Evolutionary conservation across 2,888 invertebrate genomes (phyloP).

Genomic region (Petrolisthes cinctipes): DNA sequence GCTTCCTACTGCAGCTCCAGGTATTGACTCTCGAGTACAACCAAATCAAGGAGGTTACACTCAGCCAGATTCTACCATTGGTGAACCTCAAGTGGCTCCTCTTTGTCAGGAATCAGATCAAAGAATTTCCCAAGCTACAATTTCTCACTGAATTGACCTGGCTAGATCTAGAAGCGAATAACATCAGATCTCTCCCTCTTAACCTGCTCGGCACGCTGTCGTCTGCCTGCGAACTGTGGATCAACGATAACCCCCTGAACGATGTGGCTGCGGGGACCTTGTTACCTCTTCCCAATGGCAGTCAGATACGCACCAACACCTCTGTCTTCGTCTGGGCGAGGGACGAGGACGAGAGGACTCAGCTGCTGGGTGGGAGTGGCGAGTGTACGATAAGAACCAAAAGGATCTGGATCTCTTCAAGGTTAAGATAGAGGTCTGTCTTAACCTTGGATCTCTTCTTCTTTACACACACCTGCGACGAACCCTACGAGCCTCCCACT

Average conservation of each 20-base stretch:
- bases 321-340: slow-evolving; percentile 33
- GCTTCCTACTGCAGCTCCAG: slow-evolving; percentile 24
- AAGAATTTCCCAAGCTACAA: slow-evolving; percentile 7
- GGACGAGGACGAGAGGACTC: slow-evolving; percentile 26
- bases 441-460: too few relatives aligned
- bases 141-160: slow-evolving; percentile 31
- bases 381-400: slow-evolving; percentile 36
- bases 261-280: slow-evolving; percentile 18
- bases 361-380: slow-evolving; percentile 14
- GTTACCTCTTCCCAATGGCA: slow-evolving; percentile 24
- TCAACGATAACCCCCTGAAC: slow-evolving; percentile 32
- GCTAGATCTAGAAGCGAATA: slow-evolving; percentile 29
- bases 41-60: slow-evolving; percentile 14
- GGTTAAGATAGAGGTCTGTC: too few relatives aligned
- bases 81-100: slow-evolving; percentile 24
- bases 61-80: slow-evolving; percentile 2
- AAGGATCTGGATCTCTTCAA: slow-evolving; percentile 16
- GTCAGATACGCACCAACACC: slow-evolving; percentile 36
- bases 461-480: slow-evolving; percentile 19
- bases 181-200: slow-evolving; percentile 12
- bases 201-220: slow-evolving; percentile 12
- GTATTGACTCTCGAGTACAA: slow-evolving; percentile 37
- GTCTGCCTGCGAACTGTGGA: slow-evolving; percentile 26
- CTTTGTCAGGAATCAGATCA: slow-evolving; percentile 32
- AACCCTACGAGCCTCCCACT: neutral